Percentiles rank a stretch among this genome's conserved stretches.
Conservation (phyloP, 2,888 invertebrate species). For the Trilocha varians region DNA sequence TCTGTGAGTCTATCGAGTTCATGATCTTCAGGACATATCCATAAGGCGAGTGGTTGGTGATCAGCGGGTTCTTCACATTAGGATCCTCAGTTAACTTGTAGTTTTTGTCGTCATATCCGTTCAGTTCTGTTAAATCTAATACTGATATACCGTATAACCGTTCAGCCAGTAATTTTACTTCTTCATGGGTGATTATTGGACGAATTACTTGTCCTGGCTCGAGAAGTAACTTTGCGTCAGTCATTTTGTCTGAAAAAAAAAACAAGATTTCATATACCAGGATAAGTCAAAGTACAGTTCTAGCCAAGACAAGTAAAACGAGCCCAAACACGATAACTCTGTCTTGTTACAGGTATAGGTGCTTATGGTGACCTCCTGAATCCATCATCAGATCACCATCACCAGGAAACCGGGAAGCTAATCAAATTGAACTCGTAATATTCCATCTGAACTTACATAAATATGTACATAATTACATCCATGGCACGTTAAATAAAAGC, state of each 20-base stretch:
- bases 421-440: no score
- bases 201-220: slow-evolving; percentile 73
- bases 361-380: no score
- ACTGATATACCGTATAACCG: slow-evolving; percentile 77
- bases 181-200: slow-evolving; percentile 68
- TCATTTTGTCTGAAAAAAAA: slow-evolving; percentile 23
- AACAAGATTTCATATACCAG: no score
- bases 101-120: slow-evolving; percentile 87
- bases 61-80: slow-evolving; percentile 74
- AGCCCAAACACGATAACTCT: no score
- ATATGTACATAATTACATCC: no score
- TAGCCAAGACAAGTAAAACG: no score
- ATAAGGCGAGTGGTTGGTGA: slow-evolving; percentile 64
- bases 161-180: slow-evolving; percentile 66
- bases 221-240: slow-evolving; percentile 25
- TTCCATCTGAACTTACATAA: no score
- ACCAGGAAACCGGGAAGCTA: no score
- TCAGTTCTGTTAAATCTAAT: slow-evolving; percentile 72
- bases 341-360: no score
- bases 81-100: slow-evolving; percentile 76
- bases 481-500: no score
- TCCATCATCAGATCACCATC: no score
- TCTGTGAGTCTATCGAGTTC: slow-evolving; percentile 86
- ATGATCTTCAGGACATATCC: slow-evolving; percentile 88
- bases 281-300: no score